A percentile compares a stretch with the other conserved stretches of the same genome.
Evolutionary conservation across 2,797 vertebrate genomes (phyloP).

Genomic region (Lepilemur septentrionalis): DNA sequence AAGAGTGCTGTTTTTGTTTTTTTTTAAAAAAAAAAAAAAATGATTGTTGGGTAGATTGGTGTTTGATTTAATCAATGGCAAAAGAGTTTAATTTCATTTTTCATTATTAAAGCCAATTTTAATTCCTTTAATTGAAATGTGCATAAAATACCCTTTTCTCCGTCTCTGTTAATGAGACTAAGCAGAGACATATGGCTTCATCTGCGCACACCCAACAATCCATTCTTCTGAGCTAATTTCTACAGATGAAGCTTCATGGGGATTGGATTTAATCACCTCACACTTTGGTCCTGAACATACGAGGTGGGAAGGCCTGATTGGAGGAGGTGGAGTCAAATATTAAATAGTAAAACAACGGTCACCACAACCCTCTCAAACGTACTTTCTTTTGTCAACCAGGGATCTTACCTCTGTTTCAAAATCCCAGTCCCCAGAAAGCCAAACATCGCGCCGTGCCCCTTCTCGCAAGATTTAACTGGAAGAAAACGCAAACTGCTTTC

Average conservation of each 20-base stretch:
- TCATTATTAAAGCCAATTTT: background rate
- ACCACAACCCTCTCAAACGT: background rate
- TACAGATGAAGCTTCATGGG: fast-evolving
- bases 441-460: slow-evolving; percentile 84
- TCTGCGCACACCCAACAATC: background rate
- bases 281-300: background rate
- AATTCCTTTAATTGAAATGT: background rate
- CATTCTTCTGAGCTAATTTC: background rate
- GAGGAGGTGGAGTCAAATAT: background rate
- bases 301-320: background rate
- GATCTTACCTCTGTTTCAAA: slow-evolving; percentile 88
- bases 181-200: background rate
- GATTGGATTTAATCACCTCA: background rate
- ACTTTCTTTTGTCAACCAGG: slow-evolving; percentile 86
- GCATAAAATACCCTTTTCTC: background rate
- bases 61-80: background rate
- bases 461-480: slow-evolving; percentile 85
- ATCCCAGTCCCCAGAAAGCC: slow-evolving; percentile 84
- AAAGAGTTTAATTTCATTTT: background rate
- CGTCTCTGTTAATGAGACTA: background rate
- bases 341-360: background rate
- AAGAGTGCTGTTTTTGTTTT: background rate
- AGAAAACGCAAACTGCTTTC: slow-evolving; percentile 87
- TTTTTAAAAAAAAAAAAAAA: background rate
- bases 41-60: background rate